Base-by-base conservation (phyloP, 2,113 vertebrate species). In the Ophthalmolycus amberensis region DNA sequence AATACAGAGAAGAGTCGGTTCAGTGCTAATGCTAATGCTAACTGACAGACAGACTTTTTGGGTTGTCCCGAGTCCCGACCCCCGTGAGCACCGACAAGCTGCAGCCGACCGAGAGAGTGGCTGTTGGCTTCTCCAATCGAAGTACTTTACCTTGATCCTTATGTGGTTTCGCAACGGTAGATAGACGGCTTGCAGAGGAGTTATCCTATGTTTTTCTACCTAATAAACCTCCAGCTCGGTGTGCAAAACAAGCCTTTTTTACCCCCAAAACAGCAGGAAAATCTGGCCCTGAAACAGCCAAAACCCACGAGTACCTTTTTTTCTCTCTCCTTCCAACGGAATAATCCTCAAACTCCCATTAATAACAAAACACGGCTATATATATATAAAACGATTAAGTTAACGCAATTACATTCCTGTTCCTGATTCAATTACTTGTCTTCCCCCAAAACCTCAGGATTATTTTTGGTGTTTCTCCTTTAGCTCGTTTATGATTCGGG, bases 61-160 rank as follows among this genome's bases (percentile, higher is more conserved):
- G 72, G 79, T 82, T 80, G 91, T 88, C 88, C 90, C 85, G 81
- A 88, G 85, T 91, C 92, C 85, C 34, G 34, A 34, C 34, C 34
- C 34, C 34, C 34, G 34, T 34, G 34, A 34, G 34, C 34, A 34
- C 34, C 58, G 87, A 82, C 75, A 70, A 85, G 91, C 77, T 83
- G 89, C 90, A 84, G 91, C 44, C 34, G 34, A 34, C 85, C 84
- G 76, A 79, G 80, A 48, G 81, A 42, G 68, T 70, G 75, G 82
- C 79, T 64, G 65, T 50, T 29, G 65, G 56, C 85, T 34, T 76
- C 85, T 86, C 62, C 71, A 66, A 69, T 63, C 71, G 78, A 14
- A 25, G 78, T 88, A 90, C 91, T 92, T 95, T 93, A 95, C 94
- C 94, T 95, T 86, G 93, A 95, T 95, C 95, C 94, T 94, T 90